Percentiles rank a stretch among this genome's conserved stretches.
These are phyloP conservation scores for Phenganax stokvisi DNA, from an alignment of 92 coral and sea anemone species.

Conservation along the genomic window DNA sequence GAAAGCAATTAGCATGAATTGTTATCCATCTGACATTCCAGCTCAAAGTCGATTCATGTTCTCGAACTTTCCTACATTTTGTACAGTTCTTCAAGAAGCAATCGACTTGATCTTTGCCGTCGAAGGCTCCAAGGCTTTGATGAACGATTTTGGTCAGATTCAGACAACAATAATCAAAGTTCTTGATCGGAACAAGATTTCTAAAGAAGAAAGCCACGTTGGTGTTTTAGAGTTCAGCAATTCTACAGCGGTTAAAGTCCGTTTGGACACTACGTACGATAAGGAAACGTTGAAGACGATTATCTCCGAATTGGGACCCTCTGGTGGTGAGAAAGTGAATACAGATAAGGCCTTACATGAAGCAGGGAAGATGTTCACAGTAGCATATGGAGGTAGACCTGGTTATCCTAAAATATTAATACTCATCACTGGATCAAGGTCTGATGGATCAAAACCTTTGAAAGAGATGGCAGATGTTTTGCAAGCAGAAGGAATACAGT, in stretches of 20 bases:
- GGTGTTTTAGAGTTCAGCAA: conserved; percentile 67
- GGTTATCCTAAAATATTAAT: conserved; percentile 59
- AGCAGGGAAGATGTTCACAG: conserved; percentile 14
- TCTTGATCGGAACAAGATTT: conserved; percentile 51
- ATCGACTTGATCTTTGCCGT: conserved; percentile 65
- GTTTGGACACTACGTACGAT: conserved; percentile 16
- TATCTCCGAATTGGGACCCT: conserved; percentile 5
- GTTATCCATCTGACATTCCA: background rate
- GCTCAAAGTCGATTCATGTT: background rate
- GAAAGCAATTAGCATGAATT: background rate
- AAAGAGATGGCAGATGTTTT: conserved; percentile 55
- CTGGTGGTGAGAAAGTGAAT: conserved; percentile 22
- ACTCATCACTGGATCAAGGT: conserved; percentile 49
- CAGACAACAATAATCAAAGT: conserved; percentile 55
- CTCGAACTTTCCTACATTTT: background rate
- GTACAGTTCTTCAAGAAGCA: conserved; percentile 15
- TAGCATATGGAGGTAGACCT: conserved; percentile 32
- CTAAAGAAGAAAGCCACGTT: conserved; percentile 65
- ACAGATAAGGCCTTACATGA: conserved; percentile 23
- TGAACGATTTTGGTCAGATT: conserved; percentile 53
- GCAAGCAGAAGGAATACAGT: conserved; percentile 53
- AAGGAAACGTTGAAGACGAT: conserved; percentile 7
- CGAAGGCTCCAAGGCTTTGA: conserved; percentile 70
- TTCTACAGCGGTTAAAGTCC: conserved; percentile 49
- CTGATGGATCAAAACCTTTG: conserved; percentile 46